Evolutionary conservation across 2,113 vertebrate species (phyloP), one percentile per base, ranked within the genome.

Genomic region (Burhinus bistriatus): DNA sequence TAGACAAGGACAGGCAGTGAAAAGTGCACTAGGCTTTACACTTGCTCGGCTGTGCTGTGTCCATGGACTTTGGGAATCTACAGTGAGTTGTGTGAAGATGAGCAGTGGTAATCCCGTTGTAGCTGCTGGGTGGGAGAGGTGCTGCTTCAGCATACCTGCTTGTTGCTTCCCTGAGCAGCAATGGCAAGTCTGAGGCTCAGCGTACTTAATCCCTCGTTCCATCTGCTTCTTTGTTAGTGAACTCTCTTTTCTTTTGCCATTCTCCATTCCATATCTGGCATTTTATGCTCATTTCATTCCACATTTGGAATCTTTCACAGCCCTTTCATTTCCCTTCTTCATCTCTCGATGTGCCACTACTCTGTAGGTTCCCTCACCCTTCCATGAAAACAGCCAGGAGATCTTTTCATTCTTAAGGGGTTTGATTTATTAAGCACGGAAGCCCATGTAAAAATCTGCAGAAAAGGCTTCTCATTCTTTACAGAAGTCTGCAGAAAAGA

Each of bases 41-140:
- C 16, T 84, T 42, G 27, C 34, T 57, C 45, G 52, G n/a, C 32
- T 72, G 26, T 1, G 3, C 45, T 12, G 18, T 38, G 29, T 52
- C 40, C 4, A 0, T 59, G 54, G 64, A 7, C 57, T 85, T 68
- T 1, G n/a, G 58, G 55, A 42, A 44, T 15, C 7, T 3, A 1
- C 23, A 34, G 4, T 1, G 27, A 54, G 29, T 29, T 45, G 34
- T 32, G 26, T 2, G 2, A 23, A 17, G 45, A n/a, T 22, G 26
- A 23, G 47, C 0, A 1, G 8, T 57, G 34, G 3, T 51, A 26
- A 44, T 32, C 23, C 12, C n/a, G 7, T 23, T 55, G 27, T 52
- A 69, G 44, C n/a, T 87, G 44, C n/a, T 27, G 14, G 9, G 16
- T 55, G 26, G 44, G 18, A 90, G 26, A 47, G 18, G 9, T 71